These are phyloP conservation scores for Eulithis prunata DNA, from an alignment of 2,888 invertebrate genomes.

Conservation along the genomic window DNA sequence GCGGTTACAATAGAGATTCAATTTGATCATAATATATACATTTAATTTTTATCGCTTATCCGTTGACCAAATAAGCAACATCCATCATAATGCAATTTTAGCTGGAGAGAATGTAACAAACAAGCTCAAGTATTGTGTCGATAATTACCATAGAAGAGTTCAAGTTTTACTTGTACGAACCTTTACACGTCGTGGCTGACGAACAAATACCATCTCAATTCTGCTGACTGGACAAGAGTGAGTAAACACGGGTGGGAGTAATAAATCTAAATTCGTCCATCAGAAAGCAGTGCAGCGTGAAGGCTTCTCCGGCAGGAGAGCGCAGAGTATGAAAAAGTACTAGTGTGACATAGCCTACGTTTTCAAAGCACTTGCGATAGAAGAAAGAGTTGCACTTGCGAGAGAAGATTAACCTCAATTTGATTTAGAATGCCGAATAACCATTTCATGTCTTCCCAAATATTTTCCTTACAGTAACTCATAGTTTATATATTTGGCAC, in stretches of 20 bases:
- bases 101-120: too few relatives aligned
- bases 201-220: slow-evolving; percentile 51
- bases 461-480: too few relatives aligned
- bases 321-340: slow-evolving; percentile 1
- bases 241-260: slow-evolving; percentile 54
- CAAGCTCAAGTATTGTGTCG: too few relatives aligned
- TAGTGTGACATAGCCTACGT: not conserved
- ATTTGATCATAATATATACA: slow-evolving; percentile 1
- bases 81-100: too few relatives aligned
- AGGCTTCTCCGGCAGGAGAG: slow-evolving; percentile 25
- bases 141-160: not conserved
- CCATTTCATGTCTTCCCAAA: not conserved
- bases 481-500: too few relatives aligned
- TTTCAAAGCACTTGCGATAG: not conserved
- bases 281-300: slow-evolving; percentile 56
- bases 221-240: slow-evolving; percentile 45
- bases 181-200: slow-evolving; percentile 34
- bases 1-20: slow-evolving; percentile 32
- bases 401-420: not conserved
- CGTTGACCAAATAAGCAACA: too few relatives aligned
- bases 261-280: slow-evolving; percentile 70
- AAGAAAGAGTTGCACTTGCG: too few relatives aligned
- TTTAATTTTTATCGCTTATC: too few relatives aligned
- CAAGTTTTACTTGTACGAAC: not conserved
- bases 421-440: not conserved